phyloP scores from a whole-genome alignment of 2,113 vertebrate genomes.

The Mirza zaza region DNA sequence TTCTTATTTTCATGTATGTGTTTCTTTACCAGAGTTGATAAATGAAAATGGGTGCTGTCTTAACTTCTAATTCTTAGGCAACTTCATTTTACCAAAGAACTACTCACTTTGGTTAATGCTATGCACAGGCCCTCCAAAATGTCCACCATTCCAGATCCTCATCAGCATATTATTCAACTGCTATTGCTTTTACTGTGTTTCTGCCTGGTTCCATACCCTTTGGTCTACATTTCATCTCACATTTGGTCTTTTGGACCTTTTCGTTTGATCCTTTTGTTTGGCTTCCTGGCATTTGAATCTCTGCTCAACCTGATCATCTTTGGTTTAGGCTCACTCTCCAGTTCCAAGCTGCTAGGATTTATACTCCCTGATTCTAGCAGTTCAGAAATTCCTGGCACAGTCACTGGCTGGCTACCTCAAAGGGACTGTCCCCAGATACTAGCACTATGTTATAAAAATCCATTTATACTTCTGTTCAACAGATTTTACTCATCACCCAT shows the following conservation, averaged over 20 bases:
- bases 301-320: not conserved
- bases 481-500: not conserved
- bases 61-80: constrained; percentile 16
- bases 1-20: constrained; percentile 1
- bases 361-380: not conserved
- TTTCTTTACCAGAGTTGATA: constrained; percentile 52
- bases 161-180: not conserved
- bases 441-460: not conserved
- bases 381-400: not conserved
- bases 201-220: not conserved
- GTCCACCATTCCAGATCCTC: not conserved
- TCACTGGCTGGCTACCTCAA: not conserved
- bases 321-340: constrained; percentile 18
- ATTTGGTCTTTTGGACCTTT: constrained; percentile 8
- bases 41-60: not conserved
- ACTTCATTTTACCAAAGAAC: not conserved
- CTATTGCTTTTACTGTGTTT: not conserved
- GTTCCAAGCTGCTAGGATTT: constrained; percentile 7
- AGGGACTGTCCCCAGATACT: not conserved
- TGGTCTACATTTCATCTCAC: not conserved
- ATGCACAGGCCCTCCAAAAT: not conserved
- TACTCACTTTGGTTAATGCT: not conserved
- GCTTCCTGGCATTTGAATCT: not conserved
- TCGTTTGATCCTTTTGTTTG: not conserved
- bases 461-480: constrained; percentile 21